Percentiles rank a stretch among this genome's conserved stretches.
These are phyloP conservation scores for Elephas maximus DNA, from an alignment of 2,113 vertebrate genomes.

Conservation along the genomic window DNA sequence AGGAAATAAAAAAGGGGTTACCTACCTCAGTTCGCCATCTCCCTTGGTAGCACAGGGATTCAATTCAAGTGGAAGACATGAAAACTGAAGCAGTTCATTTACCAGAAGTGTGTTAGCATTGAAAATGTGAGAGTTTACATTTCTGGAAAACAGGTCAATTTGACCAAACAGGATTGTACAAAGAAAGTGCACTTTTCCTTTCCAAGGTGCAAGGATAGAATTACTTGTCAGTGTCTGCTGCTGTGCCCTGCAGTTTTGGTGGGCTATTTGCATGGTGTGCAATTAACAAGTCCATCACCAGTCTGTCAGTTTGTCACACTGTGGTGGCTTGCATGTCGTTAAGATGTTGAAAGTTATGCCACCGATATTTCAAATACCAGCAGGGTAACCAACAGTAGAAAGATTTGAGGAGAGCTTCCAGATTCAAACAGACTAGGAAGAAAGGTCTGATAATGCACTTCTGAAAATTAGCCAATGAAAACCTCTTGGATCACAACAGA, in stretches of 20 bases:
- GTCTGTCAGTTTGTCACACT: not conserved
- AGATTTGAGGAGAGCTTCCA: not conserved
- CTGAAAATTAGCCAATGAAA: not conserved
- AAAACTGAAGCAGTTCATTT: not conserved
- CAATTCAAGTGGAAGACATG: not conserved
- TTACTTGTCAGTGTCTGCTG: not conserved
- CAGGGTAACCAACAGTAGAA: not conserved
- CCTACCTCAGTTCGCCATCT: not conserved
- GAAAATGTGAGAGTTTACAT: not conserved
- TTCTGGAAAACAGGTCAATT: not conserved
- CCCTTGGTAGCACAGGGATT: not conserved
- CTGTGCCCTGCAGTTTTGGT: not conserved
- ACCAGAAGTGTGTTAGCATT: not conserved
- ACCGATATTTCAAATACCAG: not conserved
- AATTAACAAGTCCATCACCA: not conserved
- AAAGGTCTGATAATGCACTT: not conserved
- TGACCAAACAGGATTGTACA: not conserved
- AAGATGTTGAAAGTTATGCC: not conserved
- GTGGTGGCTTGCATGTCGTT: not conserved
- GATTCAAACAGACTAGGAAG: not conserved
- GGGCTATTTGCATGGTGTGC: not conserved
- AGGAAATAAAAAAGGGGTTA: not conserved
- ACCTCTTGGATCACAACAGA: not conserved
- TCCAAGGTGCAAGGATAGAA: not conserved
- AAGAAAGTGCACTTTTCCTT: not conserved